Evolutionary conservation across 2,888 invertebrate species (phyloP), one percentile per base, ranked within the genome.

Genomic region (Lycophotia porphyrea): DNA sequence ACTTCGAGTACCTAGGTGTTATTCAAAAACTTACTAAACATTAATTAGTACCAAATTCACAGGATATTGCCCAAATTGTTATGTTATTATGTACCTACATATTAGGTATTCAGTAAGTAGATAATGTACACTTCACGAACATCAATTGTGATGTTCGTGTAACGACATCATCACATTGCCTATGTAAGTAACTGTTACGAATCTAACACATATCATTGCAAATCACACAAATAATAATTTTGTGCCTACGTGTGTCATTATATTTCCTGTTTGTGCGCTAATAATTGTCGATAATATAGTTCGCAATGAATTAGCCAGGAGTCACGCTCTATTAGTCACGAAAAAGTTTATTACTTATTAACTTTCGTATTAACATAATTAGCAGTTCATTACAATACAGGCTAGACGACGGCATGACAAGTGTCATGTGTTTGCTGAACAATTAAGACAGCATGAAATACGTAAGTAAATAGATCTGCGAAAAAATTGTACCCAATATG

Each of bases 291-390:
- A 89, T 91, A 93, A 90, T 89, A 82, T 75, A 76, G 75, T 86
- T 71, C 58, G 84, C 84, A 86, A 84, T 82, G 78, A 77, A 74
- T 81, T 84, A 77, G 78, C 63, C 63, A 61, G 60, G 44, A 80
- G 88, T 92, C 92, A 90, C 89, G 90, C 85, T 84, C 77, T 76
- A 89, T 88, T 83, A 87, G 91, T 91, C 90, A 89, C 91, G 92
- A 90, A 91, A 91, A 88, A 81, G 76, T 81, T 86, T 84, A 89
- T 88, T 89, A 87, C 42, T 75, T 84, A 87, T 88, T 84, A 85
- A 83, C 84, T 84, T 77, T 49, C 66, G 24, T 81, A 89, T 88
- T 88, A 88, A 85, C 87, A 80, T 84, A 88, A 89, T 90, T 91
- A 90, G 84, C 86, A 78, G 80, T 70, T 84, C 80, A 83, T 88